Conservation (phyloP, 2,797 vertebrate genomes). For the Thamnophis elegans region DNA sequence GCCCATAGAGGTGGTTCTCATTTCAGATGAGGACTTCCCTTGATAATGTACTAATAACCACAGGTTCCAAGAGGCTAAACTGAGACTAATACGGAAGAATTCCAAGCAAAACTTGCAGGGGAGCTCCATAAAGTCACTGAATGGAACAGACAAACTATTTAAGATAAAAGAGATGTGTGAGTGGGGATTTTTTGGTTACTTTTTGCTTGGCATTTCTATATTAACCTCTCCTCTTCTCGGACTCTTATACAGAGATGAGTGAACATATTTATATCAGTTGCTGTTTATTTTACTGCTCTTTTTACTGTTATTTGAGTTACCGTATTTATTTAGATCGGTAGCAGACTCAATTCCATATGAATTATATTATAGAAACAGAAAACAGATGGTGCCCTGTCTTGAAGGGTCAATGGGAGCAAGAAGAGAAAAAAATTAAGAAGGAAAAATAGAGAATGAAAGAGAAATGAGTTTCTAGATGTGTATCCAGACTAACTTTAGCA, state of each 20-base stretch:
- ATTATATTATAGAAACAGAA: conserved; percentile 1
- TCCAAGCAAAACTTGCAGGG: conserved; percentile 66
- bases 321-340: conserved; percentile 7
- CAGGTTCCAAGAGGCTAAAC: conserved; percentile 69
- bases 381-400: neutral
- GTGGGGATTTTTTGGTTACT: neutral
- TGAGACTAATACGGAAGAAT: conserved; percentile 64
- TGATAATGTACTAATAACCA: conserved; percentile 69
- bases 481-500: neutral
- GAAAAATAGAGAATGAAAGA: neutral
- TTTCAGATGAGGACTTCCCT: conserved; percentile 65
- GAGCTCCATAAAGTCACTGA: conserved; percentile 69
- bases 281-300: conserved; percentile 10
- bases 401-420: neutral
- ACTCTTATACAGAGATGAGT: neutral
- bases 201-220: conserved; percentile 12
- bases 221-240: neutral
- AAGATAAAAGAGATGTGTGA: conserved; percentile 41
- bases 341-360: neutral
- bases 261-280: neutral
- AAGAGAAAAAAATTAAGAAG: neutral
- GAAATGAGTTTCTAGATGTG: neutral
- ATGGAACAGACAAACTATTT: conserved; percentile 59
- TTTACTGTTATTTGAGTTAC: neutral
- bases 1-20: conserved; percentile 63